phyloP scores from a whole-genome alignment of 2,888 invertebrate genomes.

The Drosophila aldrichi region DNA sequence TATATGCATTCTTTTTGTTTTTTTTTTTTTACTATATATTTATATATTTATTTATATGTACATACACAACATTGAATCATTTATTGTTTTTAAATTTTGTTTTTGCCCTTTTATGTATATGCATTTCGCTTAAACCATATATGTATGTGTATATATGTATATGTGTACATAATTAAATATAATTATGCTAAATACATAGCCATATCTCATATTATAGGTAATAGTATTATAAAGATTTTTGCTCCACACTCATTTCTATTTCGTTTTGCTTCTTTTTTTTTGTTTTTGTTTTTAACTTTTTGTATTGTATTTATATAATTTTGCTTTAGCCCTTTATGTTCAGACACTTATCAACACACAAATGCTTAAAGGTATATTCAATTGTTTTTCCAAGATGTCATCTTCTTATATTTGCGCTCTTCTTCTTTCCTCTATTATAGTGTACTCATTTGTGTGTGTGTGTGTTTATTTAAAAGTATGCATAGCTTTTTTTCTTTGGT shows the following conservation, averaged over 20 bases:
- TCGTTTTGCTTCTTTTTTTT: not conserved
- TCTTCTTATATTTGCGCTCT: conserved; percentile 19
- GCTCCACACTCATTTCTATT: conserved; percentile 20
- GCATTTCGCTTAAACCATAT: conserved; percentile 65
- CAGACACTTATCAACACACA: conserved; percentile 61
- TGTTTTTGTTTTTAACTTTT: conserved; percentile 3
- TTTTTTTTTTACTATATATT: conserved; percentile 18
- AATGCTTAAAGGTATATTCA: conserved; percentile 58
- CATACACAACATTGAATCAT: conserved; percentile 80
- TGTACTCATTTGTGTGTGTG: conserved; percentile 28
- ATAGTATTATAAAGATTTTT: conserved; percentile 46
- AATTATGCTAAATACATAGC: conserved; percentile 69
- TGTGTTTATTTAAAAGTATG: conserved; percentile 47
- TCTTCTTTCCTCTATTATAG: conserved; percentile 25
- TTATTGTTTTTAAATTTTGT: conserved; percentile 55
- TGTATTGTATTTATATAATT: conserved; percentile 9
- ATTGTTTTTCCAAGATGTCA: conserved; percentile 14
- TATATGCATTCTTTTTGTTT: conserved; percentile 46
- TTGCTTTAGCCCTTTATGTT: conserved; percentile 37
- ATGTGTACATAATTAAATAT: conserved; percentile 75
- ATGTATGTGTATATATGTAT: conserved; percentile 53
- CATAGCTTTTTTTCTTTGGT: conserved; percentile 57
- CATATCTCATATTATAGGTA: conserved; percentile 53
- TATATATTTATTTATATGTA: conserved; percentile 69
- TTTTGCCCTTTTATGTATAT: conserved; percentile 49